Evolutionary conservation across 1,140 invertebrate genomes (phyloP).

Genomic region (Ceratina calcarata): DNA sequence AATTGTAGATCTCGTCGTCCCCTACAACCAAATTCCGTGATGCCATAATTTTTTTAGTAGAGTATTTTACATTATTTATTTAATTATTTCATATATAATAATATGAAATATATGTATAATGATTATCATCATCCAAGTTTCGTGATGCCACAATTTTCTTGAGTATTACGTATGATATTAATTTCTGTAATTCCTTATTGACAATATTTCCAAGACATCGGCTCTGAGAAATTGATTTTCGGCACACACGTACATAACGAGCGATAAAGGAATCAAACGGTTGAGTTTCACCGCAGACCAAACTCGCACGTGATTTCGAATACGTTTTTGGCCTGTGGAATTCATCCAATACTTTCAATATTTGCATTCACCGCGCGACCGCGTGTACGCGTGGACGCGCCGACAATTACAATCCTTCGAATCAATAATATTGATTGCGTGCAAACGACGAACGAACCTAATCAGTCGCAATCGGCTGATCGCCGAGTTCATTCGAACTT

Average conservation of each 20-base stretch:
- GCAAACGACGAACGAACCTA: slow-evolving; percentile 1
- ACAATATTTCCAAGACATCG: too few relatives aligned
- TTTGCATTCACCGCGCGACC: background rate
- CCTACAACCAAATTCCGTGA: too few relatives aligned
- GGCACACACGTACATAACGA: background rate
- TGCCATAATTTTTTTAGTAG: too few relatives aligned
- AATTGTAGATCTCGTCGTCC: too few relatives aligned
- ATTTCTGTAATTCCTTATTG: too few relatives aligned
- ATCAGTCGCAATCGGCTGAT: slow-evolving; percentile 9
- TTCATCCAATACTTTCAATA: slow-evolving; percentile 30
- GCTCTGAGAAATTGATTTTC: too few relatives aligned
- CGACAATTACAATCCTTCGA: background rate
- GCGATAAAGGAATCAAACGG: background rate
- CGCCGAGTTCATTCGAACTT: background rate
- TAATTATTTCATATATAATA: too few relatives aligned
- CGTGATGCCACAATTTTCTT: too few relatives aligned
- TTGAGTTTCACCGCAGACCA: background rate
- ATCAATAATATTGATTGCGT: slow-evolving; percentile 40
- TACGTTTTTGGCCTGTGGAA: background rate
- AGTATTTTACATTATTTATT: too few relatives aligned
- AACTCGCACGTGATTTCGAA: background rate
- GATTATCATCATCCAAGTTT: too few relatives aligned
- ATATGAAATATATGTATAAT: too few relatives aligned
- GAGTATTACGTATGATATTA: too few relatives aligned
- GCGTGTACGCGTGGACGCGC: background rate